Evolutionary conservation across 2,797 vertebrate species (phyloP), one percentile per base, ranked within the genome.

Genomic region (Zenarchopterus dispar): DNA sequence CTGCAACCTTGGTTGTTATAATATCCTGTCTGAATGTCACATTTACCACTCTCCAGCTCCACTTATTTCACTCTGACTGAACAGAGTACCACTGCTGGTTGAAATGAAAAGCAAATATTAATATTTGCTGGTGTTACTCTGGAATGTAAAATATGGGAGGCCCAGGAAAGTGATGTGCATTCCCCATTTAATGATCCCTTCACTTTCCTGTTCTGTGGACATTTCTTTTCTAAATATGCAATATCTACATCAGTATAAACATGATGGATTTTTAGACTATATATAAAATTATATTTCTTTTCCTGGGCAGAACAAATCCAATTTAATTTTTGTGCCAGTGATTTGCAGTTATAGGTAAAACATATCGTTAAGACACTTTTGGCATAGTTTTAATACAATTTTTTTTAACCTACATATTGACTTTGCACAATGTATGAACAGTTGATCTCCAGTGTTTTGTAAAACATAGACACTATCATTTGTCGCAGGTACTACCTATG

Each of bases 81-180:
- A 87, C 81, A 83, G 82, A 88, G 81, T 62, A 46, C 55, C 74
- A 78, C 82, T 87, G 78, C 86, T 80, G 71, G 84, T 77, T 86
- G 26, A 93, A 94, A 94, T 94, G 90, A 94, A 94, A 94, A 94
- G 89, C 91, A 93, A 94, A 94, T 94, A 94, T 93, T 93, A 93
- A 93, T 94, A 93, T 92, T 87, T 63, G 52, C 82, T 75, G 82
- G 84, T 84, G 84, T 90, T 88, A 84, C 79, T 78, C 56, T 80
- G 88, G 88, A 91, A 91, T 88, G 86, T 72, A 75, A 77, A 88
- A 84, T 90, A 85, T 83, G 78, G 78, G 89, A 89, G 88, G 84
- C 85, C 79, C 57, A 58, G 75, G 87, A 86, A 90, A 90, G 72
- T 78, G 82, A 84, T 75, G 62, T 69, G 64, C 86, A 90, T 91